phyloP scores from a whole-genome alignment of 2,797 vertebrate species.

The Pseudocheirus occidentalis region DNA sequence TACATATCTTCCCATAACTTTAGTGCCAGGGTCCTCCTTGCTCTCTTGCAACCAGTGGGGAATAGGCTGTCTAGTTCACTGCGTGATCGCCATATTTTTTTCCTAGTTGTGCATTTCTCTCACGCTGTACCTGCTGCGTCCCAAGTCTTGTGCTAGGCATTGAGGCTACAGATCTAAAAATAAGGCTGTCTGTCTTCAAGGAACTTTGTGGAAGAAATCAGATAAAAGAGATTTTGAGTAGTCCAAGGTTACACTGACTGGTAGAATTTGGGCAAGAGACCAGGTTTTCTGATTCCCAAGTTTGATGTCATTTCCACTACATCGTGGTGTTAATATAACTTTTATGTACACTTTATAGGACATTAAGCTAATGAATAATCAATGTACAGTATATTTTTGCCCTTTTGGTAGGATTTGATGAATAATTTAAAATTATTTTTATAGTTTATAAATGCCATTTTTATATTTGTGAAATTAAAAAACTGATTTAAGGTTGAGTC shows the following conservation, averaged over 20 bases:
- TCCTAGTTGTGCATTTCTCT: not conserved
- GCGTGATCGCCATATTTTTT: not conserved
- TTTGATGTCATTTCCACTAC: not conserved
- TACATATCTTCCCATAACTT: not conserved
- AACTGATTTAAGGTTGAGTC: not conserved
- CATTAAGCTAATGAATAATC: not conserved
- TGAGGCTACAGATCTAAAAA: not conserved
- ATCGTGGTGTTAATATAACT: not conserved
- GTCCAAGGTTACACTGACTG: not conserved
- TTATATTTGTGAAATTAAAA: not conserved
- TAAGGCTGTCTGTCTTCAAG: not conserved
- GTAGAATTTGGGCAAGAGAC: not conserved
- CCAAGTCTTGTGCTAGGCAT: not conserved
- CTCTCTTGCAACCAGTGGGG: not conserved
- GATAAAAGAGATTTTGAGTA: not conserved
- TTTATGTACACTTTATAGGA: not conserved
- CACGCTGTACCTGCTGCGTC: not conserved
- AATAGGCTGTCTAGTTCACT: not conserved
- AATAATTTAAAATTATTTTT: not conserved
- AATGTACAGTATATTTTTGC: not conserved
- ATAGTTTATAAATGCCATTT: not conserved
- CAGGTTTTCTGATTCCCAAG: not conserved
- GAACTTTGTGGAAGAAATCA: not conserved
- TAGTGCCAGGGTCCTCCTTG: not conserved
- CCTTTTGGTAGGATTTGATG: not conserved